These are phyloP conservation scores for Metallyticus violacea DNA, from an alignment of 2,888 invertebrate species.

Conservation along the genomic window DNA sequence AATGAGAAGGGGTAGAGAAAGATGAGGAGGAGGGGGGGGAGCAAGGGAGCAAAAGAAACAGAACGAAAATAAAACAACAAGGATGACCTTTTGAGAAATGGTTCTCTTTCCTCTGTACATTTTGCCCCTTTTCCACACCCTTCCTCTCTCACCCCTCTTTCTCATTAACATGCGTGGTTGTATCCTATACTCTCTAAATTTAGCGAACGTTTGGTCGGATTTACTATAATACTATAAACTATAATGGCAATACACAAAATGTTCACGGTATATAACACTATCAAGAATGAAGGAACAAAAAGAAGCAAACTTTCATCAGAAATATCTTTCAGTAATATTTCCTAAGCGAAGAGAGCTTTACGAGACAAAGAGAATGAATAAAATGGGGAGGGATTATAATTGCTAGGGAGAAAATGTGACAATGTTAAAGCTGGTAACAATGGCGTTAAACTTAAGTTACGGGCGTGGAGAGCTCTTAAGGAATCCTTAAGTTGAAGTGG, in stretches of 20 bases:
- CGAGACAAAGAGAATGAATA: not conserved
- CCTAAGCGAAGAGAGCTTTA: not conserved
- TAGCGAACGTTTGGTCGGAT: no score
- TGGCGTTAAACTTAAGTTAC: not conserved
- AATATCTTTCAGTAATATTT: not conserved
- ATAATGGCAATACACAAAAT: not conserved
- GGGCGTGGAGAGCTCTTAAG: not conserved
- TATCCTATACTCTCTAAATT: no score
- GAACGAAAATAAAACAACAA: no score
- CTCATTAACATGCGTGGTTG: no score
- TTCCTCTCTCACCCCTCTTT: no score
- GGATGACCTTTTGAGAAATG: no score
- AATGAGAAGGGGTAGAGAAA: no score
- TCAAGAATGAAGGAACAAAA: not conserved
- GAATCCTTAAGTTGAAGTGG: not conserved
- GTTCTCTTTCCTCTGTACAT: no score
- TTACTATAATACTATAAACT: no score
- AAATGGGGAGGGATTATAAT: not conserved
- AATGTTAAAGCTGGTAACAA: not conserved
- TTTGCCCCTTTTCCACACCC: no score
- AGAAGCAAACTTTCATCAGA: not conserved
- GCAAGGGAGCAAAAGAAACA: no score
- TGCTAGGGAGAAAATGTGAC: not conserved
- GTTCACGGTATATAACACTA: not conserved
- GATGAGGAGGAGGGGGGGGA: no score